Conservation (phyloP, 2,113 vertebrate species). For the Solenodon paradoxus region DNA sequence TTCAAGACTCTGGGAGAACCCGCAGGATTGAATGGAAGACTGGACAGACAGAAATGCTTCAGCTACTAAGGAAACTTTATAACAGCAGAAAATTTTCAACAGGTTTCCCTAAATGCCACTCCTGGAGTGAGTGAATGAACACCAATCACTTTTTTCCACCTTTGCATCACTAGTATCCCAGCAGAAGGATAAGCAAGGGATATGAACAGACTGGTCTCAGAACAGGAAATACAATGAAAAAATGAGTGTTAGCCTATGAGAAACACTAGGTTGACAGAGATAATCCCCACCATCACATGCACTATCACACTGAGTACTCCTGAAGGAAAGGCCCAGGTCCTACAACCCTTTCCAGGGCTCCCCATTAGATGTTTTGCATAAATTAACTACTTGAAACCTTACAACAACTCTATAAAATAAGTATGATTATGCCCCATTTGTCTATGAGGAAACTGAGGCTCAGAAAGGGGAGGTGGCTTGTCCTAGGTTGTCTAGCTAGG, state of each 20-base stretch:
- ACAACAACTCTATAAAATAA: background rate
- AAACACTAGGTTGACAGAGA: background rate
- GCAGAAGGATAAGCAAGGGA: background rate
- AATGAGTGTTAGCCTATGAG: background rate
- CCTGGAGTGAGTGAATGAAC: background rate
- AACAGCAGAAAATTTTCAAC: background rate
- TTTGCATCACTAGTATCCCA: background rate
- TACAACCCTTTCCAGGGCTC: background rate
- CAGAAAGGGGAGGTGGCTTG: background rate
- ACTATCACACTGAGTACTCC: background rate
- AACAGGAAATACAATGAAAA: background rate
- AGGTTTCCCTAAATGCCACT: background rate
- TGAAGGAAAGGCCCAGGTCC: background rate
- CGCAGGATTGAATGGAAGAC: background rate
- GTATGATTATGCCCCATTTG: background rate
- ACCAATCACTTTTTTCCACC: background rate
- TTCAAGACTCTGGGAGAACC: background rate
- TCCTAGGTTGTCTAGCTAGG: background rate
- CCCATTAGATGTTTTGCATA: background rate
- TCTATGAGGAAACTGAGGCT: background rate
- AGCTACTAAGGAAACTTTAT: background rate
- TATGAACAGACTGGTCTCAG: background rate
- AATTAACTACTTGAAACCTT: background rate
- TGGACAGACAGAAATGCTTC: constrained; percentile 3
- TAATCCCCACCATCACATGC: background rate